These are phyloP conservation scores for Varanus komodoensis DNA, from an alignment of 2,113 vertebrate species.

Conservation along the genomic window DNA sequence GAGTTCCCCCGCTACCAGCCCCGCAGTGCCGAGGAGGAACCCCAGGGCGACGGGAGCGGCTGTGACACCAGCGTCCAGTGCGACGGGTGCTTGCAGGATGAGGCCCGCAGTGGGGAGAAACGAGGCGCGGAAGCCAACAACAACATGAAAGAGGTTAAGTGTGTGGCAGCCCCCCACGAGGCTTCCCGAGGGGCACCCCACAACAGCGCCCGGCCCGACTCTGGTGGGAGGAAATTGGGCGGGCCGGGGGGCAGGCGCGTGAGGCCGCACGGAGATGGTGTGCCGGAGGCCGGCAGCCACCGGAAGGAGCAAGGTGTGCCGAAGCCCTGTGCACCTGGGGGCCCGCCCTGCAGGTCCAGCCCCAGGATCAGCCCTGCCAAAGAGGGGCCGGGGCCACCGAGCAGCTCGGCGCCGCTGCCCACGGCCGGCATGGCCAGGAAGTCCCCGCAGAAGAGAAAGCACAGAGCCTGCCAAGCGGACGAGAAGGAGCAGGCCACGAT, in stretches of 20 bases:
- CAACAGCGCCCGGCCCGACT: neutral
- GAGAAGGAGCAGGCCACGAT: neutral
- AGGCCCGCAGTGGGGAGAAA: neutral
- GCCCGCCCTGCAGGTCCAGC: neutral
- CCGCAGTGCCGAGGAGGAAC: neutral
- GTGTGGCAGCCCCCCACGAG: too few relatives aligned
- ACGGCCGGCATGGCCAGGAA: neutral
- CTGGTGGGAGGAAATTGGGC: neutral
- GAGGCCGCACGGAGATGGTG: neutral
- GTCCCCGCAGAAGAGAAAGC: slow-evolving; percentile 8
- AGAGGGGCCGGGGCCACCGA: neutral
- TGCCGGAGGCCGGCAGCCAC: neutral
- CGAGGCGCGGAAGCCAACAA: neutral
- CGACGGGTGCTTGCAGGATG: neutral
- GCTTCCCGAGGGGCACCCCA: neutral
- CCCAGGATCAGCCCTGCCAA: neutral
- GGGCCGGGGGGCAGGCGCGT: neutral
- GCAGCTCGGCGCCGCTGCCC: neutral
- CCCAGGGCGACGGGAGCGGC: neutral
- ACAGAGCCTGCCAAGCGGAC: neutral
- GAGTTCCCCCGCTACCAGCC: slow-evolving; percentile 18
- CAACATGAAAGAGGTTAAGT: neutral
- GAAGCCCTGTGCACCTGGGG: neutral
- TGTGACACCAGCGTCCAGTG: slow-evolving; percentile 16
- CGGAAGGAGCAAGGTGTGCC: neutral